These are phyloP conservation scores for Willisornis vidua DNA, from an alignment of 2,113 vertebrate species.

Conservation along the genomic window DNA sequence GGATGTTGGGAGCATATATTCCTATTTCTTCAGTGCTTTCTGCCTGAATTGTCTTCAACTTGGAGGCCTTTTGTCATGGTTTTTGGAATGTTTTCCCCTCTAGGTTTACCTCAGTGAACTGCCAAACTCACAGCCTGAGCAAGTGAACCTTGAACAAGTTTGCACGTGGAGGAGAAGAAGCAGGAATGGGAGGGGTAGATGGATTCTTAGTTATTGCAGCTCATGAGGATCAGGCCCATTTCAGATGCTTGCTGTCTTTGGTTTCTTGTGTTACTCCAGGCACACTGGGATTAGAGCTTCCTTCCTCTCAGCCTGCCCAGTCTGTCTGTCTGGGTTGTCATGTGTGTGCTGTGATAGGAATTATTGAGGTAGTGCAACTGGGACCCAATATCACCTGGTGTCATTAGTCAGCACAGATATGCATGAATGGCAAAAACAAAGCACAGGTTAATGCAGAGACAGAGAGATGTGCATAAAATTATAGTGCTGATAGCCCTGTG, in stretches of 20 bases:
- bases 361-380: background rate
- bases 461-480: background rate
- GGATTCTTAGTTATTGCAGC: background rate
- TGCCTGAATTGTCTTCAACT: background rate
- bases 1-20: background rate
- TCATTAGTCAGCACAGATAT: background rate
- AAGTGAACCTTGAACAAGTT: background rate
- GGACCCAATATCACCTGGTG: background rate
- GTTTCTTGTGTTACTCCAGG: background rate
- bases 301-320: background rate
- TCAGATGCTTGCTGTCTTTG: background rate
- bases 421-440: background rate
- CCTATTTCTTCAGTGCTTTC: background rate
- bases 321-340: background rate
- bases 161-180: background rate
- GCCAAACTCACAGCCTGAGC: background rate
- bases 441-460: background rate
- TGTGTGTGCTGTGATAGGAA: background rate
- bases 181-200: background rate
- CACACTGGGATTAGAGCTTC: accelerated
- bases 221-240: accelerated
- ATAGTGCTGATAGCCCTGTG: background rate
- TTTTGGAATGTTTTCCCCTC: background rate
- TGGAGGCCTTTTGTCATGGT: background rate
- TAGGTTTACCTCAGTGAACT: background rate